Evolutionary conservation across 2,797 vertebrate species (phyloP).

Genomic region (Pseudochirops corinnae): DNA sequence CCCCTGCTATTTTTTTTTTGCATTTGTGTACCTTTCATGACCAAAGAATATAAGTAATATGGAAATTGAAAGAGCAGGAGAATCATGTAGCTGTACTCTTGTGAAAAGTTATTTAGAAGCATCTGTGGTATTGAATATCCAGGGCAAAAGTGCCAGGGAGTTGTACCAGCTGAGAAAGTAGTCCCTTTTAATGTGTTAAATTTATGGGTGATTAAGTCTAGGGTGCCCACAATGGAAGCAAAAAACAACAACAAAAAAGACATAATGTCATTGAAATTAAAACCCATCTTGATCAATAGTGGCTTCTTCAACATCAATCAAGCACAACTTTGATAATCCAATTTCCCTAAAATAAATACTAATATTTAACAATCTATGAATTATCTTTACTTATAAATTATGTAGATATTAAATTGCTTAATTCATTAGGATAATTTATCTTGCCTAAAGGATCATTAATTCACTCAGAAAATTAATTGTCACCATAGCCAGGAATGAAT

Average conservation of each 20-base stretch:
- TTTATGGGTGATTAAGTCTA: not conserved
- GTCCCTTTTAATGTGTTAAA: not conserved
- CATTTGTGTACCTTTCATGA: not conserved
- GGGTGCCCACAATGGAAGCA: not conserved
- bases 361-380: not conserved
- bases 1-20: not conserved
- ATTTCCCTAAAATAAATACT: not conserved
- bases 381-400: not conserved
- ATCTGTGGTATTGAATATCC: not conserved
- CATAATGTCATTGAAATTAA: slow-evolving; percentile 9
- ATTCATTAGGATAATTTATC: slow-evolving; percentile 21
- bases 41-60: slow-evolving; percentile 15
- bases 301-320: not conserved
- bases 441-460: slow-evolving; percentile 21
- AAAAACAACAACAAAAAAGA: not conserved
- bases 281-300: slow-evolving; percentile 2
- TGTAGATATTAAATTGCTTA: not conserved
- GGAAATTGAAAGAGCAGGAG: not conserved
- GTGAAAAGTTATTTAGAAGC: slow-evolving; percentile 19
- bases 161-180: slow-evolving; percentile 15
- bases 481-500: not conserved
- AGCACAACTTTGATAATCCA: not conserved
- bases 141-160: not conserved
- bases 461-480: not conserved
- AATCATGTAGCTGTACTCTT: not conserved